Evolutionary conservation across 1,140 invertebrate species (phyloP), one percentile per base, ranked within the genome.

Genomic region (Drosophila truncata): DNA sequence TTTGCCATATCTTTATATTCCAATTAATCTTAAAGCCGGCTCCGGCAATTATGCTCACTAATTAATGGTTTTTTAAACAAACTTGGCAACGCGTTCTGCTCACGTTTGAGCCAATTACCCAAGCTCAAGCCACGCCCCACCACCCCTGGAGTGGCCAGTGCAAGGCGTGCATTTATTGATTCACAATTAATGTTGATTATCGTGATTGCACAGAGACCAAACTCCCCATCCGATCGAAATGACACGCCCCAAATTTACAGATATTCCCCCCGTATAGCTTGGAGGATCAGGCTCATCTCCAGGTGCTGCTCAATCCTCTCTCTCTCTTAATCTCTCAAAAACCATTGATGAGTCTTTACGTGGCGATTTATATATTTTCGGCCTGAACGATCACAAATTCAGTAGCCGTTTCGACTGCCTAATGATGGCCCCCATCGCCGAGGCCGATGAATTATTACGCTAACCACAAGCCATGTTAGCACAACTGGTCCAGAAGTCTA

Each of bases 401-500:
- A 87, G 84, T 84, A 87, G 84, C 85, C 80, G 84, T 74, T 84
- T 88, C 80, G 85, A 87, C 84, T 87, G 84, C 84, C 85, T 87
- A 87, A 87, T 87, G 85, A 90, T 81, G 67, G 82, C 60, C 73
- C 80, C 72, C 58, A 61, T 65, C 60, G 72, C 73, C 25, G 59
- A 14, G 52, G 54, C 64, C 84, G 59, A 87, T 87, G 84, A 87
- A 88, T 87, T 87, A 87, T 87, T 88, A 87, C 84, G 85, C 77
- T 88, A 88, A 87, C 83, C 83, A 87, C 72, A 70, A 88, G 84
- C 85, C 84, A 90, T 87, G 83, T 88, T 87, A 87, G 84, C 83
- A 87, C 84, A 87, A 87, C 87, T 87, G 85, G 85, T 82, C 85
- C 70, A 84, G 80, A 84, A 87, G 84, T 87, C 84, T 88, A 87